phyloP scores from a whole-genome alignment of 2,888 invertebrate genomes.

The Athripsodes cinereus region DNA sequence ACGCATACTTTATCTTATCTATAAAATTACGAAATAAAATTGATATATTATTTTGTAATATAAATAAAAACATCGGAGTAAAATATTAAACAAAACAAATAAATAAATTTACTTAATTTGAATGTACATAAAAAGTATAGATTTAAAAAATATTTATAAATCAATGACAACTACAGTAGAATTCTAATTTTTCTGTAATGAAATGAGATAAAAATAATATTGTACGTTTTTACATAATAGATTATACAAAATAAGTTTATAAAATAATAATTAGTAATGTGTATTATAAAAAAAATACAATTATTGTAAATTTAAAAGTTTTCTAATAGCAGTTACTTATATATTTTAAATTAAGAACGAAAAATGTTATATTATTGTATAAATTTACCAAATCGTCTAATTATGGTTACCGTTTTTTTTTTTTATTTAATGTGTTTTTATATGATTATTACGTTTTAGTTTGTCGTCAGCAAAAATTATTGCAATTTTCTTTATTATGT shows the following conservation, averaged over 20 bases:
- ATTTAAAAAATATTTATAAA: too few species aligned
- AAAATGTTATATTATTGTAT: background rate
- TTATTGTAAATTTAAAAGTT: background rate
- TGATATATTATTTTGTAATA: too few species aligned
- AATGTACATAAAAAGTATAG: too few species aligned
- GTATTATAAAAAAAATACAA: background rate
- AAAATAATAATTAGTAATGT: background rate
- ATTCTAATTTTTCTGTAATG: too few species aligned
- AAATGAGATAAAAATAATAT: too few species aligned
- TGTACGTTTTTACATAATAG: too few species aligned
- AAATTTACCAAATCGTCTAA: background rate
- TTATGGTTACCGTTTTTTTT: background rate
- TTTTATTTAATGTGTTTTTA: background rate
- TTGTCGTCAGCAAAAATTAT: background rate
- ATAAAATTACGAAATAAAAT: too few species aligned
- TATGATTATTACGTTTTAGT: background rate
- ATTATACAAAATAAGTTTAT: background rate
- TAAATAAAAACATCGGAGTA: too few species aligned
- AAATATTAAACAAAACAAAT: too few species aligned
- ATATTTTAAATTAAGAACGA: background rate
- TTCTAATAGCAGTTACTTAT: background rate
- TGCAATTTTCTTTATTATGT: background rate
- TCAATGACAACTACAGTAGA: too few species aligned
- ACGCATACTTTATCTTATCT: too few species aligned
- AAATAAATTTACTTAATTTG: too few species aligned